A percentile compares a stretch with the other conserved stretches of the same genome.
Conservation (phyloP, 2,888 invertebrate genomes). For the Furcula furcula region DNA sequence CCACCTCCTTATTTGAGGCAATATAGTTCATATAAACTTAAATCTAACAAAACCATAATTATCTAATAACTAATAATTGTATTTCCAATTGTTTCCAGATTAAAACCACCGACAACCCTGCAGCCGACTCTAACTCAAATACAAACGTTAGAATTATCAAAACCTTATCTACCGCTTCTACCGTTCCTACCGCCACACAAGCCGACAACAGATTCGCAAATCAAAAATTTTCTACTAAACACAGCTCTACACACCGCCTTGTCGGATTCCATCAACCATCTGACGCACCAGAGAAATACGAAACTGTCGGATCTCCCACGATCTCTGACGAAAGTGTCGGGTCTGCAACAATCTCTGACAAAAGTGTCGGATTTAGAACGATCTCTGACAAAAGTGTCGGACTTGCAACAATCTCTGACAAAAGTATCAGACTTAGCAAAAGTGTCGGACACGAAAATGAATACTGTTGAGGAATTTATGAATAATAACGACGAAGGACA, state of each 20-base stretch:
- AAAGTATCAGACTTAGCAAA: constrained; percentile 1
- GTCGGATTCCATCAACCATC: constrained; percentile 50
- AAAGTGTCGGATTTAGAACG: constrained; percentile 2
- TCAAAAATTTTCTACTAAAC: constrained; percentile 63
- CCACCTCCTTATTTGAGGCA: too few species aligned
- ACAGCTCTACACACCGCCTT: constrained; percentile 64
- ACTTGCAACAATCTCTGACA: constrained; percentile 2
- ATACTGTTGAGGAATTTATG: constrained; percentile 23
- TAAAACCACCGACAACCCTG: constrained; percentile 39
- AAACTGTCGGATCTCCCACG: not conserved
- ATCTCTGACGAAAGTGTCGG: not conserved
- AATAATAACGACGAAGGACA: constrained; percentile 50
- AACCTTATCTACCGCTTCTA: constrained; percentile 44
- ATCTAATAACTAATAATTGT: too few species aligned
- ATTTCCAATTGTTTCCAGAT: constrained; percentile 54
- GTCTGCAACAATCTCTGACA: not conserved
- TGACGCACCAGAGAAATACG: constrained; percentile 32
- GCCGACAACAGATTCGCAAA: constrained; percentile 43
- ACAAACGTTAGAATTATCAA: constrained; percentile 22
- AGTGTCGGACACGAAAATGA: constrained; percentile 26
- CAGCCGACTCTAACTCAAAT: constrained; percentile 27
- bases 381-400: not conserved
- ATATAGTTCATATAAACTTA: too few species aligned
- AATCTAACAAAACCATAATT: too few species aligned
- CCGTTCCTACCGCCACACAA: constrained; percentile 46